A percentile compares a stretch with the other conserved stretches of the same genome.
Evolutionary conservation across 2,888 invertebrate species (phyloP).

Genomic region (Argyresthia albistria): DNA sequence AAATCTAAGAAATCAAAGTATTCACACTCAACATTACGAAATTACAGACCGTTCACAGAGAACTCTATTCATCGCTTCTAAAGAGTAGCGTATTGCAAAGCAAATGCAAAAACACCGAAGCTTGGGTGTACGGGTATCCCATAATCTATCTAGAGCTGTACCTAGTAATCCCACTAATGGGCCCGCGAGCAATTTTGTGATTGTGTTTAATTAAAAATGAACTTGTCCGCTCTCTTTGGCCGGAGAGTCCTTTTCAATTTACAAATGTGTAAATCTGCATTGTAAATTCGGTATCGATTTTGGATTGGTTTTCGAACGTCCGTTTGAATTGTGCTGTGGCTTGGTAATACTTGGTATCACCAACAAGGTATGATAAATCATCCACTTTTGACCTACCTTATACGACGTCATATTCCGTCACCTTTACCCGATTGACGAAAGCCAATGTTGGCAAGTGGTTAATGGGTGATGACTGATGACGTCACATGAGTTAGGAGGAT

Average conservation of each 20-base stretch:
- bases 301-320: background rate
- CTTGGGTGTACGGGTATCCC: background rate
- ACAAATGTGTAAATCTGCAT: background rate
- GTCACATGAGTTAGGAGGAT: too few species aligned
- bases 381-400: too few species aligned
- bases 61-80: too few species aligned
- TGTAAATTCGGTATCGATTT: background rate
- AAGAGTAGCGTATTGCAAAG: too few species aligned
- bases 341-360: too few species aligned
- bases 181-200: background rate
- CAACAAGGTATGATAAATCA: too few species aligned
- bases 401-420: too few species aligned
- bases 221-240: background rate
- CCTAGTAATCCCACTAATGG: slow-evolving; percentile 4
- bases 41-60: background rate
- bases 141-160: background rate
- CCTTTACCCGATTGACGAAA: too few species aligned
- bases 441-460: too few species aligned
- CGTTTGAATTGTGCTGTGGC: too few species aligned
- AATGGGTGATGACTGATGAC: too few species aligned
- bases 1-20: slow-evolving; percentile 11
- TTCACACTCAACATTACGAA: slow-evolving; percentile 7
- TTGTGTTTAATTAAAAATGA: slow-evolving; percentile 5
- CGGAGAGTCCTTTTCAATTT: background rate
- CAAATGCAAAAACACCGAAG: too few species aligned